Evolutionary conservation across 2,797 vertebrate genomes (phyloP), one percentile per base, ranked within the genome.

Genomic region (Bovichtus variegatus): DNA sequence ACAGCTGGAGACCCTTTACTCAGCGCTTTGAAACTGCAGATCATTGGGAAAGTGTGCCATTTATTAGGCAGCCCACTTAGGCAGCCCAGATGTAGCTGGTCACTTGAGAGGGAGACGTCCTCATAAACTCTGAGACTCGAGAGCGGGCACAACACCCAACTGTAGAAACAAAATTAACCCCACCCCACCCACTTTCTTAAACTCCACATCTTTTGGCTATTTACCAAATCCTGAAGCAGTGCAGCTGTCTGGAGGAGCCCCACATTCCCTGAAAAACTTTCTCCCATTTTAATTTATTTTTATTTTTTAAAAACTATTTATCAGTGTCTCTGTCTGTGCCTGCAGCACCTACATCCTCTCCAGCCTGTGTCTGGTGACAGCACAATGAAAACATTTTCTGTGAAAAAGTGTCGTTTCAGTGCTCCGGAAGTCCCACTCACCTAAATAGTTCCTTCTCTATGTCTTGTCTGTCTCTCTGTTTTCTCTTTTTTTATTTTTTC

Each of bases 331-430:
- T 49, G 79, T 71, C 74, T 78, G 72, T 6, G 83, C 76, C 83
- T 87, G 87, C 83, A 80, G 82, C 88, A 86, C 83, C 83, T 83
- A 83, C 78, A 87, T 91, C 85, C 86, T 88, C 79, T 90, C 80
- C 86, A 84, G 88, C 78, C 83, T 31, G 36, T 57, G 82, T 89
- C 87, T 84, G 87, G 91, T 93, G 91, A 94, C 93, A 91, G 89
- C 89, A 69, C 79, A 82, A 75, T 92, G 91, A 94, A 93, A 95
- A 94, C 90, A 92, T 92, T 92, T 89, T 44, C 86, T 71, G 74
- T 65, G 82, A 83, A 84, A n/a, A 89, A 89, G 84, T 84, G 88
- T 88, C 80, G 80, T 93, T 92, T 91, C 71, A 87, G 71, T 86
- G 66, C 89, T 90, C 77, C 83, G 88, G 91, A 94, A 94, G 89